Percentiles rank a stretch among this genome's conserved stretches.
Conservation (phyloP, 2,888 invertebrate genomes). For the Amphipyra berbera region DNA sequence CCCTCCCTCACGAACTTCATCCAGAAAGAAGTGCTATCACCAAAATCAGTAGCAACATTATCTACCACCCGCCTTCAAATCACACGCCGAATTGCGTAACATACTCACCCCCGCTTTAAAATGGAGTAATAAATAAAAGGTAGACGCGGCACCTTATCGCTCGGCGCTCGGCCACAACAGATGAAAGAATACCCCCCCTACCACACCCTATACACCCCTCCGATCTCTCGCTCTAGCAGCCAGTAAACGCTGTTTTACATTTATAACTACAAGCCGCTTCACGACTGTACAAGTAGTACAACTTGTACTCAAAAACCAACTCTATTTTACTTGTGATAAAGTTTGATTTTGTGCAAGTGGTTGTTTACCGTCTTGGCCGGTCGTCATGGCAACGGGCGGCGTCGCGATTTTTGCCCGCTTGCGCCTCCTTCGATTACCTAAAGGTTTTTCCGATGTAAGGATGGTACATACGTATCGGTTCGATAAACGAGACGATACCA, state of each 20-base stretch:
- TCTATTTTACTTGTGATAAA: slow-evolving; percentile 50
- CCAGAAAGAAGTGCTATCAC: slow-evolving; percentile 60
- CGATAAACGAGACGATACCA: slow-evolving; percentile 53
- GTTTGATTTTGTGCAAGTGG: slow-evolving; percentile 60
- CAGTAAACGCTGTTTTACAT: slow-evolving; percentile 87
- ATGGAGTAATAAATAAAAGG: slow-evolving; percentile 89
- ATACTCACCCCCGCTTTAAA: slow-evolving; percentile 84
- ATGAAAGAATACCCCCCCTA: slow-evolving; percentile 81
- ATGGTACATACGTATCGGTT: slow-evolving; percentile 61
- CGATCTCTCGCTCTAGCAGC: slow-evolving; percentile 67
- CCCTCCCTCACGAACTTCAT: slow-evolving; percentile 59
- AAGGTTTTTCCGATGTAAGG: slow-evolving; percentile 77
- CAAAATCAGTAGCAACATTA: slow-evolving; percentile 59
- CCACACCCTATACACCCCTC: slow-evolving; percentile 55
- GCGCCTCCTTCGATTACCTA: slow-evolving; percentile 80
- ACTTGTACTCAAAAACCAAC: slow-evolving; percentile 45
- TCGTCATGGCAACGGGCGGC: slow-evolving; percentile 79
- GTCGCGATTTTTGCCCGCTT: slow-evolving; percentile 81
- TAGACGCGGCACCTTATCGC: slow-evolving; percentile 85
- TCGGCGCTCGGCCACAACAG: slow-evolving; percentile 73
- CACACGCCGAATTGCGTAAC: slow-evolving; percentile 79
- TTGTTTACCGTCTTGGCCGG: slow-evolving; percentile 61
- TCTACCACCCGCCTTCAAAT: slow-evolving; percentile 68
- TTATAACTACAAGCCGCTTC: slow-evolving; percentile 87
- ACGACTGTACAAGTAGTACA: slow-evolving; percentile 61